Evolutionary conservation across 92 coral and sea anemone genomes (phyloP).

Genomic region (Galaxea fascicularis): DNA sequence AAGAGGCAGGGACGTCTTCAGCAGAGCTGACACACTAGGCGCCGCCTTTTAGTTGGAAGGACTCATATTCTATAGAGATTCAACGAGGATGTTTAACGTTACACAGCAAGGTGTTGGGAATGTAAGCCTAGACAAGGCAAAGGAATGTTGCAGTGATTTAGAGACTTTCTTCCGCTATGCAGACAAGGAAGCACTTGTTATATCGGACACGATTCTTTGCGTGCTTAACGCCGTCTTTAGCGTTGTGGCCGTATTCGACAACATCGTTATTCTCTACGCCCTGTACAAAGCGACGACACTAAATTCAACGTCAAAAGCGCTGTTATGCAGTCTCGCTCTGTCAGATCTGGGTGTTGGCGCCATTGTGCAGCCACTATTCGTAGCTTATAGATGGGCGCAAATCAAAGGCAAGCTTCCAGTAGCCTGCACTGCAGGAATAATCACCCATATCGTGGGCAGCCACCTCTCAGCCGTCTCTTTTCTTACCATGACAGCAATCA

Average conservation of each 20-base stretch:
- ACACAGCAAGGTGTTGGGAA: neutral
- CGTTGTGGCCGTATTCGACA: constrained; percentile 47
- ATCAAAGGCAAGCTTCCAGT: constrained; percentile 14
- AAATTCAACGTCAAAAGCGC: constrained; percentile 54
- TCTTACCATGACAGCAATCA: constrained; percentile 57
- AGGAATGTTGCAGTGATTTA: constrained; percentile 9
- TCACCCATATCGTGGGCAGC: constrained; percentile 51
- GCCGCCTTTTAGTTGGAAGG: neutral
- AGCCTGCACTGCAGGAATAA: constrained; percentile 56
- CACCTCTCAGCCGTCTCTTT: constrained; percentile 63
- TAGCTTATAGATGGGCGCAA: constrained; percentile 59
- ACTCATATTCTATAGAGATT: neutral
- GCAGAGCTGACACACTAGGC: neutral
- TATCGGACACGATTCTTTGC: constrained; percentile 39
- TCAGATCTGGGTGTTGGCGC: constrained; percentile 70
- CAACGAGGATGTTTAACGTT: neutral
- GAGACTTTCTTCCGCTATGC: constrained; percentile 37
- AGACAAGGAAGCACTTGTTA: constrained; percentile 6
- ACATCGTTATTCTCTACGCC: constrained; percentile 51
- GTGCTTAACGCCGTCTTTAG: constrained; percentile 56
- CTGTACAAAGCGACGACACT: constrained; percentile 56
- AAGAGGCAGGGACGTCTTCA: neutral
- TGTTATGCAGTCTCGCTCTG: constrained; percentile 65
- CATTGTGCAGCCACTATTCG: constrained; percentile 66
- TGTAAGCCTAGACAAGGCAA: constrained; percentile 10